Evolutionary conservation across 2,888 invertebrate genomes (phyloP), one percentile per base, ranked within the genome.

Genomic region (Dolomedes plantarius): DNA sequence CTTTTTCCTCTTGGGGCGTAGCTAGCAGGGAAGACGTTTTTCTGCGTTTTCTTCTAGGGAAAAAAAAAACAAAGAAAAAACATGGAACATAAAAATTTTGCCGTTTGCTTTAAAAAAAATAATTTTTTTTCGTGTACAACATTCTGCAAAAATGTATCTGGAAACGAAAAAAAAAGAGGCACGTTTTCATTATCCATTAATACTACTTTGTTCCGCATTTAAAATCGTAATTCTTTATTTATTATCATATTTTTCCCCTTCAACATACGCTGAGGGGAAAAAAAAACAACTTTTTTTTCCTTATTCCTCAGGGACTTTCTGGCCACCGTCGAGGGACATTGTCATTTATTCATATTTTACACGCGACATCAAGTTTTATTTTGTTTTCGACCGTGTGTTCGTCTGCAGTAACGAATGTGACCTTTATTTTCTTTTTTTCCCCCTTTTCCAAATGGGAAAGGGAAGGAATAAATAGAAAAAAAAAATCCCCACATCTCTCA

Each of bases 141-240:
- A 23, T 16, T 13, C 16, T 65, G 65, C n/a, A 65, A 65, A 31
- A 31, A 19, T n/a, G 1, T 11, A 3, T 11, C 13, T n/a, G 13
- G 29, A 29, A n/a, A 65, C 65, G 1, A 16, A 31, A 65, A 31
- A n/a, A 29, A 65, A 65, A 65, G 29, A 65, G 6, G n/a, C n/a
- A n/a, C 9, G 9, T 9, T 69, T 46, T 78, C 77, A 56, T 78
- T 78, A 69, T 71, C 69, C 69, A 69, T 78, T 69, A 68, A 77
- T 68, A 68, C 68, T 32, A 28, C 28, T 69, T 69, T 41, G 69
- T 69, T 69, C 69, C 41, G 41, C 69, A 41, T 41, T 41, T 69
- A 69, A 28, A 69, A 23, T 16, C 41, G 27, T 41, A 69, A 69
- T 16, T 28, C 31, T 31, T 16, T 31, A n/a, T 46, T n/a, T 46